These are phyloP conservation scores for Poecilia latipinna DNA, from an alignment of 2,113 vertebrate genomes.

Conservation along the genomic window DNA sequence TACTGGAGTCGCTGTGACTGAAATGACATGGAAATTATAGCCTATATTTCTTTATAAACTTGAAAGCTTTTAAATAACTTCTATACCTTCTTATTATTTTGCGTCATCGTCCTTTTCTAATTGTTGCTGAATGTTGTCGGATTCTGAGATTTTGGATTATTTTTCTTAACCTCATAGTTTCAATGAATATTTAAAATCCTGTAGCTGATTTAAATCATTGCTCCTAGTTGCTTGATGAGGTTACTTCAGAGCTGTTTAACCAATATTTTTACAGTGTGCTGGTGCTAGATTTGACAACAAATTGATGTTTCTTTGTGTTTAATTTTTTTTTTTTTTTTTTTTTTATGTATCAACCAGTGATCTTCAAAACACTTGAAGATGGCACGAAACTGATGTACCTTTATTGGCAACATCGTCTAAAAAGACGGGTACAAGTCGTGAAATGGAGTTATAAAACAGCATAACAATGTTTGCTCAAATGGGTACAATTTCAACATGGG, in stretches of 20 bases:
- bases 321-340: conserved; percentile 82
- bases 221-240: background rate
- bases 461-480: conserved; percentile 33
- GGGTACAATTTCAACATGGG: conserved; percentile 47
- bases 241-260: conserved; percentile 1
- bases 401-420: conserved; percentile 43
- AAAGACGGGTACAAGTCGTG: conserved; percentile 59
- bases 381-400: conserved; percentile 14
- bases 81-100: too few relatives aligned
- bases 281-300: conserved; percentile 67
- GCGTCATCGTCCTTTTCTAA: too few relatives aligned
- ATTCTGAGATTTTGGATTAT: background rate
- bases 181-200: background rate
- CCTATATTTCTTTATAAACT: background rate
- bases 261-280: conserved; percentile 46
- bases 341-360: conserved; percentile 52
- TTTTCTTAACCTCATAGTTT: background rate
- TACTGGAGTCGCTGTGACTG: background rate
- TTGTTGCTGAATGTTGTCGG: background rate
- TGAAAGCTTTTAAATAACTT: background rate
- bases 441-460: conserved; percentile 52
- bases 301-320: conserved; percentile 82
- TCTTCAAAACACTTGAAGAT: conserved; percentile 23
- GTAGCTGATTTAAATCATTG: background rate
- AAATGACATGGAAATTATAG: background rate